Percentiles rank a stretch among this genome's conserved stretches.
Evolutionary conservation across 2,113 vertebrate genomes (phyloP).

Genomic region (Pachycephala philippinensis): DNA sequence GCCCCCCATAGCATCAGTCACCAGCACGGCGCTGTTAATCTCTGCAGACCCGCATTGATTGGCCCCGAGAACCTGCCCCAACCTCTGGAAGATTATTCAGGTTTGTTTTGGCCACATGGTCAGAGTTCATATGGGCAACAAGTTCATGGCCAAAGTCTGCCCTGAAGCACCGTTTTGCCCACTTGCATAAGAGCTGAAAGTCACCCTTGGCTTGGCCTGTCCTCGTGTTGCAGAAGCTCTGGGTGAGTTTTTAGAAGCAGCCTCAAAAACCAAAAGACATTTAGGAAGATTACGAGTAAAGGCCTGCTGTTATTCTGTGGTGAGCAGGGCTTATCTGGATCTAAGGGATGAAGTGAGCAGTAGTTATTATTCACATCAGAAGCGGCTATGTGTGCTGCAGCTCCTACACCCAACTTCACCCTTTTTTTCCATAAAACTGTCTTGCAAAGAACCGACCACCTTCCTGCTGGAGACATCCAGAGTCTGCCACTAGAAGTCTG

Average conservation of each 20-base stretch:
- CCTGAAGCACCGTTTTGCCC: not conserved
- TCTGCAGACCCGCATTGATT: not conserved
- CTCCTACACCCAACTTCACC: not conserved
- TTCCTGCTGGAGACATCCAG: not conserved
- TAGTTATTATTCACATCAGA: not conserved
- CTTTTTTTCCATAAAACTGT: not conserved
- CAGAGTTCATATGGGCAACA: not conserved
- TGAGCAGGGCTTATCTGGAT: not conserved
- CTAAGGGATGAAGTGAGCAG: not conserved
- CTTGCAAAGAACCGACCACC: not conserved
- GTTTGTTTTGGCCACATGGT: not conserved
- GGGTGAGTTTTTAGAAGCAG: not conserved
- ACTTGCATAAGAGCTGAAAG: slow-evolving; percentile 13
- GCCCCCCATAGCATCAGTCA: not conserved
- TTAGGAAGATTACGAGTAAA: not conserved
- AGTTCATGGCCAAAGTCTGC: slow-evolving; percentile 39
- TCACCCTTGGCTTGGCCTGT: not conserved
- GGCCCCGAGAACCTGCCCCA: not conserved
- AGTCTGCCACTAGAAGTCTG: not conserved
- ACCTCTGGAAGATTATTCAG: not conserved
- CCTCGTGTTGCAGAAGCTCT: not conserved
- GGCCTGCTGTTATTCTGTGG: not conserved
- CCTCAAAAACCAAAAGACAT: not conserved
- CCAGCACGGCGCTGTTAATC: not conserved
- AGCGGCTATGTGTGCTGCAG: not conserved